A percentile compares a stretch with the other conserved stretches of the same genome.
Evolutionary conservation across 1,140 invertebrate species (phyloP).

Genomic region (Scaptomyza hsui): DNA sequence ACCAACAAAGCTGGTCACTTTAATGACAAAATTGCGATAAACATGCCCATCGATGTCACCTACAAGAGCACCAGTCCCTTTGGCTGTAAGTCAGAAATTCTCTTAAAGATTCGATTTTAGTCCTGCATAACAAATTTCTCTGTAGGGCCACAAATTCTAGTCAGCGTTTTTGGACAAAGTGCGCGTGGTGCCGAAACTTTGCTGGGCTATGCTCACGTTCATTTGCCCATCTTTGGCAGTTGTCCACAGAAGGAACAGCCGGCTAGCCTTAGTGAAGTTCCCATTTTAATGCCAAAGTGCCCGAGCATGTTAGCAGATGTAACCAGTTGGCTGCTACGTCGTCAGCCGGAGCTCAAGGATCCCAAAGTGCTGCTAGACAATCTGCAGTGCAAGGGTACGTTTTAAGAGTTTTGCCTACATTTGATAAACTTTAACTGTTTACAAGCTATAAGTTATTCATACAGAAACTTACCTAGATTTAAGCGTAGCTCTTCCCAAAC

Average conservation of each 20-base stretch:
- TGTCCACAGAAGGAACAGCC: constrained; percentile 21
- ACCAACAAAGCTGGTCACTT: constrained; percentile 62
- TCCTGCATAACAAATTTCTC: neutral
- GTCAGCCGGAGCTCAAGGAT: constrained; percentile 77
- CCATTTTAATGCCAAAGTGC: constrained; percentile 72
- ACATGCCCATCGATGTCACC: constrained; percentile 83
- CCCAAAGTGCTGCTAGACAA: constrained; percentile 74
- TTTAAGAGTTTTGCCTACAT: neutral
- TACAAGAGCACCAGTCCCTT: constrained; percentile 82
- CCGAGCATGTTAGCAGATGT: constrained; percentile 73
- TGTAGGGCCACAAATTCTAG: constrained; percentile 83
- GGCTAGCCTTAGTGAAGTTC: constrained; percentile 36
- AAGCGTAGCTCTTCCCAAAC: no score
- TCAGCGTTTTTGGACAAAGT: constrained; percentile 82
- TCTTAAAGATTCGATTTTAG: neutral
- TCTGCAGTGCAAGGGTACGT: constrained; percentile 69
- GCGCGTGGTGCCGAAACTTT: constrained; percentile 67
- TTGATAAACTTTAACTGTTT: no score
- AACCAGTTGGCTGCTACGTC: constrained; percentile 72
- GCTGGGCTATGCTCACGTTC: constrained; percentile 79
- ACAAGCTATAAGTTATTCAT: no score
- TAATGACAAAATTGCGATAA: constrained; percentile 82
- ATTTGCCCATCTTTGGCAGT: constrained; percentile 75
- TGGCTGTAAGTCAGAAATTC: constrained; percentile 75
- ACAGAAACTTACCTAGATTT: no score